Percentiles rank a stretch among this genome's conserved stretches.
These are phyloP conservation scores for Cheilosia scutellata DNA, from an alignment of 2,888 invertebrate species.

Conservation along the genomic window DNA sequence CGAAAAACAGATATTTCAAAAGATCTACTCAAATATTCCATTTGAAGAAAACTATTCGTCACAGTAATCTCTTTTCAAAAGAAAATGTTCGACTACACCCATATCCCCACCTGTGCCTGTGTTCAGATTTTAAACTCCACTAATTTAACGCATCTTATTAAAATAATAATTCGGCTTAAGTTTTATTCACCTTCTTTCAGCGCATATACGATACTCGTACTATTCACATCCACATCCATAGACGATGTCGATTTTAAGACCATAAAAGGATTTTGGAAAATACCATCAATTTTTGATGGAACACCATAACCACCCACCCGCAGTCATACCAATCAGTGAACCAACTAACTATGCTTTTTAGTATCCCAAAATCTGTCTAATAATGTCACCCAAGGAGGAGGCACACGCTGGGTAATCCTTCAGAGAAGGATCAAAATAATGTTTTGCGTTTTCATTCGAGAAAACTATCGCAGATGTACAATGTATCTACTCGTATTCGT, in stretches of 20 bases:
- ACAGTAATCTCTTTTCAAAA: slow-evolving; percentile 32
- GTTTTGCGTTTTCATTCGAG: slow-evolving; percentile 46
- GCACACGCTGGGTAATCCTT: slow-evolving; percentile 50
- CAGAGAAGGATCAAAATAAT: slow-evolving; percentile 60
- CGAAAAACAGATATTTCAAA: background rate
- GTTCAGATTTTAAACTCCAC: slow-evolving; percentile 23
- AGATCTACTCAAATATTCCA: slow-evolving; percentile 46
- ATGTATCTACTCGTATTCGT: background rate
- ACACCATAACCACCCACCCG: slow-evolving; percentile 1
- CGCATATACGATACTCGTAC: background rate
- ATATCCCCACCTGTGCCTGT: background rate
- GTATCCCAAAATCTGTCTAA: slow-evolving; percentile 56
- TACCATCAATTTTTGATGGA: slow-evolving; percentile 66
- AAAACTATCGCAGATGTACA: slow-evolving; percentile 59
- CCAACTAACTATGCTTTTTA: slow-evolving; percentile 67
- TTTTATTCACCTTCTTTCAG: slow-evolving; percentile 31
- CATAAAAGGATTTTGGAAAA: slow-evolving; percentile 71
- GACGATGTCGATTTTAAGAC: slow-evolving; percentile 60
- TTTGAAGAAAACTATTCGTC: slow-evolving; percentile 46
- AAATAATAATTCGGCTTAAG: slow-evolving; percentile 74
- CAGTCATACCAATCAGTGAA: slow-evolving; percentile 52
- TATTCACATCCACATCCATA: background rate
- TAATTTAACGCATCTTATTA: slow-evolving; percentile 70
- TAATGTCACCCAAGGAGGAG: slow-evolving; percentile 56
- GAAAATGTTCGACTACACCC: background rate